A percentile compares a stretch with the other conserved stretches of the same genome.
Conservation (phyloP, 2,888 invertebrate genomes). For the Tribolium freemani region DNA sequence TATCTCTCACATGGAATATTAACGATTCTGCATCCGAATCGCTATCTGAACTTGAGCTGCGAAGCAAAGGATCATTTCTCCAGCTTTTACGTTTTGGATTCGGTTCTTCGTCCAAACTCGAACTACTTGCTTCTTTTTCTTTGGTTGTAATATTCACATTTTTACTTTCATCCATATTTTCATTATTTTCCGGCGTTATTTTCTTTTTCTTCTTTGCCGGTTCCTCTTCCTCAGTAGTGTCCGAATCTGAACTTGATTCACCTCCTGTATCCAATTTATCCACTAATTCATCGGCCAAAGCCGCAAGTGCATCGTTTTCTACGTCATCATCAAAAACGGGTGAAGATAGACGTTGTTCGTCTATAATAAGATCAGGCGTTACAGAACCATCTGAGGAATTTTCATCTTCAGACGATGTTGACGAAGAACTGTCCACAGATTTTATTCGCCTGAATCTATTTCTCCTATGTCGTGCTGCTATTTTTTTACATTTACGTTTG, state of each 20-base stretch:
- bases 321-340: not conserved
- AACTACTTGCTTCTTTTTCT: not conserved
- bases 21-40: not conserved
- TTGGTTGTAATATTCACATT: not conserved
- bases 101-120: not conserved
- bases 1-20: not conserved
- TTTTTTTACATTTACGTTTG: conserved; percentile 9
- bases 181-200: not conserved
- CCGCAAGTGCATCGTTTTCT: not conserved
- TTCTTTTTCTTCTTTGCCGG: not conserved
- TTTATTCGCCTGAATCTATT: not conserved
- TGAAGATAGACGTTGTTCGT: not conserved
- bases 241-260: not conserved
- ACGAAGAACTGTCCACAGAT: not conserved
- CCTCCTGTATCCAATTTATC: not conserved
- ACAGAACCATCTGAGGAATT: not conserved
- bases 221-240: not conserved
- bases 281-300: not conserved
- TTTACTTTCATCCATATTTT: not conserved
- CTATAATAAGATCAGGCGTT: conserved; percentile 1
- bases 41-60: not conserved
- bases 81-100: not conserved
- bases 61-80: not conserved
- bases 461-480: not conserved
- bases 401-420: not conserved